Conservation (phyloP, 2,113 vertebrate genomes). For the Psophia crepitans region DNA sequence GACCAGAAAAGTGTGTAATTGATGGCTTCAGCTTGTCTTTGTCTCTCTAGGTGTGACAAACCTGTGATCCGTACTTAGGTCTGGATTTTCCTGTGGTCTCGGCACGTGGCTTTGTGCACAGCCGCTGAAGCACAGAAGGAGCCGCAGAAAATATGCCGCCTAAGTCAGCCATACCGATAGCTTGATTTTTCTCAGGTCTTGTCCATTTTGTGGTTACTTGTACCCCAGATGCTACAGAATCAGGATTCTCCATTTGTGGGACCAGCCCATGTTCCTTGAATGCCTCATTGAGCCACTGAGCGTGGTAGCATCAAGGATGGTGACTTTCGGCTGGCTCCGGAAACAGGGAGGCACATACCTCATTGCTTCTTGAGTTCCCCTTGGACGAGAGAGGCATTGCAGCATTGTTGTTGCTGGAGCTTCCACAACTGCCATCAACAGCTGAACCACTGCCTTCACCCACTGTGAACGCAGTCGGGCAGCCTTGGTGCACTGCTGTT, state of each 20-base stretch:
- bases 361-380: fast-evolving
- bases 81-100: background rate
- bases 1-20: background rate
- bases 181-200: background rate
- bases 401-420: fast-evolving
- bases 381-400: background rate
- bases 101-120: background rate
- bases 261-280: background rate
- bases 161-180: fast-evolving
- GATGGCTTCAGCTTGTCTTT: background rate
- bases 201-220: background rate
- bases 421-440: background rate
- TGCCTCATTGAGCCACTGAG: background rate
- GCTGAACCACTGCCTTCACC: background rate
- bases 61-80: background rate
- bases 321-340: background rate
- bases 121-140: background rate
- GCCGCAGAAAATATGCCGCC: background rate
- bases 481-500: background rate
- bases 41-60: background rate
- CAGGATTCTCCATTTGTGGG: background rate
- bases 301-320: fast-evolving
- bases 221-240: background rate
- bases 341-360: background rate
- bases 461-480: fast-evolving